These are phyloP conservation scores for Drosophila pseudotalamancana DNA, from an alignment of 2,888 invertebrate species.

Conservation along the genomic window DNA sequence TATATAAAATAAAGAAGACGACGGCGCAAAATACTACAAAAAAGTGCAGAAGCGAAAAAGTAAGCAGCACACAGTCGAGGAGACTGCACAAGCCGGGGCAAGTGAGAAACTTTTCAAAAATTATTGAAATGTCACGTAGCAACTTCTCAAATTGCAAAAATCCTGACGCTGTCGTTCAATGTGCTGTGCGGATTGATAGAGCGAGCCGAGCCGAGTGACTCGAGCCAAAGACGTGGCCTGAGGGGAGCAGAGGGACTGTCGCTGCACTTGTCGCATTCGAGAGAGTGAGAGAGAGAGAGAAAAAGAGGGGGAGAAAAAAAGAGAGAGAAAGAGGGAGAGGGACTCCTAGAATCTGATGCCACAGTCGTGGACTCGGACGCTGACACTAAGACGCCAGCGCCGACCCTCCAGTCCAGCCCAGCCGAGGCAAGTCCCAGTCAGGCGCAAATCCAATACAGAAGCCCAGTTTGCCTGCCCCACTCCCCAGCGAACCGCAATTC, in stretches of 20 bases:
- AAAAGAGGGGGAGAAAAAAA: background rate
- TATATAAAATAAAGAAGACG: conserved; percentile 60
- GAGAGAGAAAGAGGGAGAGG: background rate
- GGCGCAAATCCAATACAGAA: conserved; percentile 73
- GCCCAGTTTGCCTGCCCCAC: conserved; percentile 23
- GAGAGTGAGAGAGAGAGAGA: background rate
- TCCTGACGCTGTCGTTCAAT: conserved; percentile 84
- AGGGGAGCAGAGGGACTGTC: conserved; percentile 16
- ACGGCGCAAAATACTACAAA: conserved; percentile 48
- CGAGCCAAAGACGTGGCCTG: conserved; percentile 34
- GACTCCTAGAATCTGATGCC: conserved; percentile 7
- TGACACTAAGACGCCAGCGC: conserved; percentile 77
- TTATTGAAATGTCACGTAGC: conserved; percentile 84
- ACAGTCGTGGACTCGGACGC: conserved; percentile 49
- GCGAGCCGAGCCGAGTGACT: conserved; percentile 55
- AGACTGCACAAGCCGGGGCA: conserved; percentile 10
- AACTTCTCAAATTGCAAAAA: conserved; percentile 84
- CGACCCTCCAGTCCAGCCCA: conserved; percentile 21
- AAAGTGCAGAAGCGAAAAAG: conserved; percentile 39
- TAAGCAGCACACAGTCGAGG: conserved; percentile 15
- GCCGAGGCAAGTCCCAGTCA: conserved; percentile 34
- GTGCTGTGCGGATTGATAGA: conserved; percentile 83
- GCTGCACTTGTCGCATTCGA: conserved; percentile 57
- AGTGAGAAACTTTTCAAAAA: conserved; percentile 82
- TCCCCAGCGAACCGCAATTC: conserved; percentile 66